phyloP scores from a whole-genome alignment of 2,888 invertebrate species.

The Chouioia cunea region DNA sequence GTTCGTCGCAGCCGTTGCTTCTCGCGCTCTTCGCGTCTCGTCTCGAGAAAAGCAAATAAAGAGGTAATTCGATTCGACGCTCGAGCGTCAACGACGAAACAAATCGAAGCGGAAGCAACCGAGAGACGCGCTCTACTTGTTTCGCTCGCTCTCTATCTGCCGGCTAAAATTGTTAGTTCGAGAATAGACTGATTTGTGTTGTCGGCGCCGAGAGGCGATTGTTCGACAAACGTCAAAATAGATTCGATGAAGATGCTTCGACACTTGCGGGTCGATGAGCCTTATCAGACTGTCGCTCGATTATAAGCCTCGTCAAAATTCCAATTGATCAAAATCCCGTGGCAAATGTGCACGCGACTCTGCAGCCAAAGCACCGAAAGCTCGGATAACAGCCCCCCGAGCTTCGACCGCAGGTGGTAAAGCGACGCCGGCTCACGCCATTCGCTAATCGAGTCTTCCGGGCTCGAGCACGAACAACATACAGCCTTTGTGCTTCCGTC shows the following conservation, averaged over 20 bases:
- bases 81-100: constrained; percentile 36
- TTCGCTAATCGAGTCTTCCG: constrained; percentile 53
- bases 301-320: neutral
- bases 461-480: constrained; percentile 2
- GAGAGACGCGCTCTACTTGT: neutral
- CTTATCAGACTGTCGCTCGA: neutral
- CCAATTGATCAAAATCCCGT: neutral
- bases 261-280: neutral
- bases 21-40: constrained; percentile 1
- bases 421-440: constrained; percentile 49
- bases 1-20: neutral
- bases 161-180: constrained; percentile 35
- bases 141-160: too few relatives aligned
- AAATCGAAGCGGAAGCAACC: constrained; percentile 16
- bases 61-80: constrained; percentile 41
- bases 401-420: constrained; percentile 10
- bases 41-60: constrained; percentile 33
- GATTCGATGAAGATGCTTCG: neutral
- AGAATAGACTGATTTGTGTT: constrained; percentile 16
- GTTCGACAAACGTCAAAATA: neutral
- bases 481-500: neutral
- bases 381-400: too few relatives aligned
- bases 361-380: too few relatives aligned
- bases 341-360: too few relatives aligned
- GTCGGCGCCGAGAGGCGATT: neutral